phyloP scores from a whole-genome alignment of 2,797 vertebrate species.

The Rhabdophis nuchalis region DNA sequence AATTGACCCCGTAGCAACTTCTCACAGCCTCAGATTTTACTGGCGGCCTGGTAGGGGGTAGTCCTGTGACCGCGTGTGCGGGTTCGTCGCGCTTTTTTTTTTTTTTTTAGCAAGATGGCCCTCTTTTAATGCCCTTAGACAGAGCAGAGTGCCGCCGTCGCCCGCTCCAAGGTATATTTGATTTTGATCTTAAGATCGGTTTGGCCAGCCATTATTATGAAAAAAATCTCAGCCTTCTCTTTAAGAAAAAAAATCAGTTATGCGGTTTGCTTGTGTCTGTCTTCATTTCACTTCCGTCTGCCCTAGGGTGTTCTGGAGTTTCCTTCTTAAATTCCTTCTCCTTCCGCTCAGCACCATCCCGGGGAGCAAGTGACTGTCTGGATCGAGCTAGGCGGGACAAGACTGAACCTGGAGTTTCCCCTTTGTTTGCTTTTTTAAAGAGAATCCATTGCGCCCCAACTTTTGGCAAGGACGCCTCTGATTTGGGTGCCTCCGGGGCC shows the following conservation, averaged over 20 bases:
- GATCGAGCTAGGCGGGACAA: neutral
- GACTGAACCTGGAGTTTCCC: neutral
- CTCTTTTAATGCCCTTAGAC: neutral
- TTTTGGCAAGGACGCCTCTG: neutral
- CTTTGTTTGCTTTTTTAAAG: neutral
- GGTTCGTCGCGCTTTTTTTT: neutral
- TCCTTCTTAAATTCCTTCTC: neutral
- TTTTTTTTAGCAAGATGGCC: neutral
- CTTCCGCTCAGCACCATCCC: neutral
- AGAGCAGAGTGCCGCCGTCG: neutral
- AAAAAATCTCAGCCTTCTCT: no score
- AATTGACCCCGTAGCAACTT: neutral
- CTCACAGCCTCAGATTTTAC: neutral
- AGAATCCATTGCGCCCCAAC: neutral
- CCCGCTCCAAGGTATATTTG: neutral
- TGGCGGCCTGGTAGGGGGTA: conserved; percentile 17
- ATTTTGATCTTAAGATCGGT: neutral
- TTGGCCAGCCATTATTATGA: neutral
- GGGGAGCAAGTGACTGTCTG: neutral
- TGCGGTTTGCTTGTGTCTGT: neutral
- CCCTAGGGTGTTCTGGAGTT: neutral
- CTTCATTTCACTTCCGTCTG: neutral
- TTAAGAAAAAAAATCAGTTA: neutral
- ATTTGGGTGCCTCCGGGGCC: neutral
- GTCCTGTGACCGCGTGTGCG: neutral